Conservation (phyloP, 1,140 invertebrate genomes). For the Drosophila tropicalis region DNA sequence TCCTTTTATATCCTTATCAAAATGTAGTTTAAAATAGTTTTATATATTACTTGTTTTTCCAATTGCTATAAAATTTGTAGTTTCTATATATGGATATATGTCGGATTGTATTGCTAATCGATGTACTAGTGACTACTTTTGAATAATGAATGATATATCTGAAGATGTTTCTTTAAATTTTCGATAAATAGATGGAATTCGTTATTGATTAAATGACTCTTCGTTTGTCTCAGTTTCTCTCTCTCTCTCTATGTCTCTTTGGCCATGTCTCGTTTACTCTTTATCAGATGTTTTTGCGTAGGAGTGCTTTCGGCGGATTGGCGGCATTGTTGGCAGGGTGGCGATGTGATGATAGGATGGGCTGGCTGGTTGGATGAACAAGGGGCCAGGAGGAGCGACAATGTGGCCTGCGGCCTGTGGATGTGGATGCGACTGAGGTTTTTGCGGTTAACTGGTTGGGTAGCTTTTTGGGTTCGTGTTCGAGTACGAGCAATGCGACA, state of each 20-base stretch:
- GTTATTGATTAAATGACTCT: constrained; percentile 47
- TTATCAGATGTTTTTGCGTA: constrained; percentile 4
- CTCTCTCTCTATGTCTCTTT: constrained; percentile 6
- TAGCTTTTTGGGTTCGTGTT: constrained; percentile 14
- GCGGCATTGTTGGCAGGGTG: constrained; percentile 1
- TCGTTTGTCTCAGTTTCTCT: background rate
- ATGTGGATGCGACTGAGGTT: constrained; percentile 65
- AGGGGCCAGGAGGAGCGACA: constrained; percentile 13
- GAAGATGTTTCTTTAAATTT: no score
- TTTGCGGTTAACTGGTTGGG: constrained; percentile 55
- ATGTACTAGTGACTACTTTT: no score
- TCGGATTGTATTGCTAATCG: no score
- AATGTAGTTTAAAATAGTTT: no score
- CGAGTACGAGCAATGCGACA: constrained; percentile 26
- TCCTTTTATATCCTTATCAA: no score
- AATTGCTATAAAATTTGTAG: no score
- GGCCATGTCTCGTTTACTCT: background rate
- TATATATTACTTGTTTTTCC: no score
- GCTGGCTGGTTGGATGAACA: no score
- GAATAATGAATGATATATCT: no score
- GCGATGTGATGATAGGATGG: background rate
- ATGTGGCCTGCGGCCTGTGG: constrained; percentile 17
- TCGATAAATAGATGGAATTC: background rate
- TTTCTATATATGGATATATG: no score
- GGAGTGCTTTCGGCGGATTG: constrained; percentile 4